Evolutionary conservation across 2,113 vertebrate species (phyloP), one percentile per base, ranked within the genome.

Genomic region (Recurvirostra avosetta): DNA sequence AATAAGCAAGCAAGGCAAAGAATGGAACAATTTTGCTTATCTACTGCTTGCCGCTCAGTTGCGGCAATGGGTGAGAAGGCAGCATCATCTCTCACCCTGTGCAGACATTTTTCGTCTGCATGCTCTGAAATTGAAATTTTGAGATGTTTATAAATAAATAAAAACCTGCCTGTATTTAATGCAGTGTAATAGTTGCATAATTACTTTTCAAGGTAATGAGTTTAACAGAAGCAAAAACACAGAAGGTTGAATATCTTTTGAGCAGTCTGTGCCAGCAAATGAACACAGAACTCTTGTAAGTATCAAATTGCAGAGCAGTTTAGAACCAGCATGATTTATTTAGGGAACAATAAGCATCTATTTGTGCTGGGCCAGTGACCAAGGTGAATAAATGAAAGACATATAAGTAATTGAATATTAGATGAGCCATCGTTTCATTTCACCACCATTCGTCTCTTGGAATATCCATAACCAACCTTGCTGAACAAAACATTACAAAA

Each of bases 131-230:
- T 9, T 75, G 78, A 93, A 96, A 89, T 83, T 47, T 78, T 85
- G 66, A 78, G 52, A 65, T 96, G 75, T 92, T 94, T 92, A 94
- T 96, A 94, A 97, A 94, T 95, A 97, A 97, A 78, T 95, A 86
- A 95, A 97, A 89, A 32, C 47, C 59, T 75, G 52, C 8, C 36
- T 68, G 38, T 88, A 58, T 89, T 90, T 85, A 96, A 92, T 91
- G 58, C 49, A 61, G 40, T 72, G 63, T 72, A 65, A 70, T 91
- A 97, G 92, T 92, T 94, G 65, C 94, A 94, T 97, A 96, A 98
- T 97, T 93, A 91, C 77, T 97, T 97, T 80, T 94, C 92, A 94
- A 94, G 89, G 90, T 96, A 97, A 96, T 96, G 94, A 97, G 77
- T 61, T 43, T 49, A 90, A 96, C 86, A 91, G 92, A 92, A 95